Evolutionary conservation across 2,888 invertebrate genomes (phyloP), one percentile per base, ranked within the genome.

Genomic region (Dynastes hyllus): DNA sequence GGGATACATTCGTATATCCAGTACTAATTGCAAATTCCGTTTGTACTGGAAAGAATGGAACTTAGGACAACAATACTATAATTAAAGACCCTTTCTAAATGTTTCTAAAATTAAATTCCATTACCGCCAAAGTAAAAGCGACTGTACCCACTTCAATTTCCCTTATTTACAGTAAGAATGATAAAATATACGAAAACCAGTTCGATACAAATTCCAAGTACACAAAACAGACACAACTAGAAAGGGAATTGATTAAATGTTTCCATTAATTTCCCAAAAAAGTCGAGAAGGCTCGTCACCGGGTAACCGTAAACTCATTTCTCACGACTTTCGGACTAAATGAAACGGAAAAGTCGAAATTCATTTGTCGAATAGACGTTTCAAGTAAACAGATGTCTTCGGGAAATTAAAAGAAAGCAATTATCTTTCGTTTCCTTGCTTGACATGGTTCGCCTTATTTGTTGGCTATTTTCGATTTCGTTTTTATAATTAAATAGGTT

Each of bases 171-270:
- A 40, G 13, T 2, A 6, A 55, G 16, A 55, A 22, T 13, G n/a
- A 55, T 5, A 53, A 55, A 55, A 2, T 55, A 55, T 0, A 55
- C 5, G 22, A 55, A 55, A n/a, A 55, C 16, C 55, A 55, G 6
- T 55, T 45, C 11, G 6, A 11, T 13, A 13, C 3, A n/a, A 55
- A 55, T 55, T n/a, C 55, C 5, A 16, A 55, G n/a, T 22, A 55
- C 2, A 55, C 55, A 55, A 6, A 55, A 37, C 6, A 55, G 55
- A 55, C 27, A 27, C 9, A 61, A 61, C 22, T 29, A 61, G 1
- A 3, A 50, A 69, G 22, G 11, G 45, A 69, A 69, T 69, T 69
- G 69, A 69, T 69, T 69, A 69, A 69, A 69, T 29, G 50, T 50
- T 27, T 27, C 50, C 69, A 50, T 69, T 69, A 69, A 69, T 22